These are phyloP conservation scores for Pseudorasbora parva DNA, from an alignment of 2,113 vertebrate genomes.

Conservation along the genomic window DNA sequence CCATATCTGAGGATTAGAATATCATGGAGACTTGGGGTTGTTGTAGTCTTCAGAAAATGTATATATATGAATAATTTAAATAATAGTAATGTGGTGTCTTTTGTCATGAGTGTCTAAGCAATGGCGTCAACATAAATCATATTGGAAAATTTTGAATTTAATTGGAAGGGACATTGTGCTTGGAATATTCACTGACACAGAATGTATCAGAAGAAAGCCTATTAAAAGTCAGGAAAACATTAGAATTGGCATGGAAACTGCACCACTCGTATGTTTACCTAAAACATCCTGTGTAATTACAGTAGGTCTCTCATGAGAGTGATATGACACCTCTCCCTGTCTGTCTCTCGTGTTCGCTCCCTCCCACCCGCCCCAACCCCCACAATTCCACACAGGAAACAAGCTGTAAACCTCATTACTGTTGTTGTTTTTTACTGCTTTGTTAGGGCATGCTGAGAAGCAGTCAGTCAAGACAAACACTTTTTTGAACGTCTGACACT, in stretches of 20 bases:
- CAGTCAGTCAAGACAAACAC: constrained; percentile 38
- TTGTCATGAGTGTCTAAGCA: background rate
- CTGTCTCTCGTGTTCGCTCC: background rate
- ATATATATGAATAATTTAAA: background rate
- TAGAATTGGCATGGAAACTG: constrained; percentile 4
- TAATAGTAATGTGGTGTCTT: background rate
- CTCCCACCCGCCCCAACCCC: constrained; percentile 15
- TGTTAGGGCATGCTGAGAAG: constrained; percentile 49
- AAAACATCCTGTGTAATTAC: constrained; percentile 47
- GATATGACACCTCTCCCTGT: constrained; percentile 46
- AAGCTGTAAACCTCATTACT: constrained; percentile 50
- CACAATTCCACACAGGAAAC: constrained; percentile 51
- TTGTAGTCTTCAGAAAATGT: background rate
- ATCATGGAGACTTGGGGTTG: background rate
- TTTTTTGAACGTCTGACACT: constrained; percentile 34
- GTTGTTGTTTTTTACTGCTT: constrained; percentile 49
- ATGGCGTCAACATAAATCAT: background rate
- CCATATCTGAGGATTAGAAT: background rate
- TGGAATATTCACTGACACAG: background rate
- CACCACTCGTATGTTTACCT: constrained; percentile 11
- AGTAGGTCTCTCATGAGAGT: constrained; percentile 28
- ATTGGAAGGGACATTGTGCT: background rate
- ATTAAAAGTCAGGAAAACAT: constrained; percentile 15
- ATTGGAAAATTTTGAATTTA: background rate
- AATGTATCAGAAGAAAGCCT: background rate